These are phyloP conservation scores for Drosophila monieri DNA, from an alignment of 2,888 invertebrate genomes.

Conservation along the genomic window DNA sequence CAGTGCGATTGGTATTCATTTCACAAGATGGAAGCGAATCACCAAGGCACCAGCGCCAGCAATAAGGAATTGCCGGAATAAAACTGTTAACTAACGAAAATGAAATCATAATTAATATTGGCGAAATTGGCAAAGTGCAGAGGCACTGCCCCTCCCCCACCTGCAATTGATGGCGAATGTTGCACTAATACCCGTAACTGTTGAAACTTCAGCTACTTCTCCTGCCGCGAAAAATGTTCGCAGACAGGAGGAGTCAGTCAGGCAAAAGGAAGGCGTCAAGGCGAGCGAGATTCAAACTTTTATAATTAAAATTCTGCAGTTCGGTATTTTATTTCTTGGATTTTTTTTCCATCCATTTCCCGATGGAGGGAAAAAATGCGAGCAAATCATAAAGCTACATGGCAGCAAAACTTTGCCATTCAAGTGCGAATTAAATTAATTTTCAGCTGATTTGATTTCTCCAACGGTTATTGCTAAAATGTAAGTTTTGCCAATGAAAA, in stretches of 20 bases:
- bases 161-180: neutral
- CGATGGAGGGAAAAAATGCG: constrained; percentile 35
- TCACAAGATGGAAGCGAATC: constrained; percentile 33
- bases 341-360: constrained; percentile 9
- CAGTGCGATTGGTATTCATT: constrained; percentile 39
- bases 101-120: constrained; percentile 76
- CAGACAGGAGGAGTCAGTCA: constrained; percentile 39
- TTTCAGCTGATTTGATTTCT: constrained; percentile 76
- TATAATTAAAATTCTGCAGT: constrained; percentile 76
- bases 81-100: constrained; percentile 46
- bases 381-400: constrained; percentile 67
- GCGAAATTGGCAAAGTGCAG: constrained; percentile 63
- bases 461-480: constrained; percentile 55
- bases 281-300: constrained; percentile 72
- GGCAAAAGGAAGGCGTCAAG: constrained; percentile 52
- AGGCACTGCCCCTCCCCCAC: neutral
- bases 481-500: constrained; percentile 36
- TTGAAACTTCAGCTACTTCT: constrained; percentile 49
- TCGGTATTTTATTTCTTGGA: constrained; percentile 32
- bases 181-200: constrained; percentile 56
- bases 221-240: constrained; percentile 19
- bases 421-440: constrained; percentile 77
- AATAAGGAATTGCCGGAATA: constrained; percentile 23
- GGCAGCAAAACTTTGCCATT: constrained; percentile 59
- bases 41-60: constrained; percentile 15